Evolutionary conservation across 2,888 invertebrate genomes (phyloP).

Genomic region (Dendrolimus houi): DNA sequence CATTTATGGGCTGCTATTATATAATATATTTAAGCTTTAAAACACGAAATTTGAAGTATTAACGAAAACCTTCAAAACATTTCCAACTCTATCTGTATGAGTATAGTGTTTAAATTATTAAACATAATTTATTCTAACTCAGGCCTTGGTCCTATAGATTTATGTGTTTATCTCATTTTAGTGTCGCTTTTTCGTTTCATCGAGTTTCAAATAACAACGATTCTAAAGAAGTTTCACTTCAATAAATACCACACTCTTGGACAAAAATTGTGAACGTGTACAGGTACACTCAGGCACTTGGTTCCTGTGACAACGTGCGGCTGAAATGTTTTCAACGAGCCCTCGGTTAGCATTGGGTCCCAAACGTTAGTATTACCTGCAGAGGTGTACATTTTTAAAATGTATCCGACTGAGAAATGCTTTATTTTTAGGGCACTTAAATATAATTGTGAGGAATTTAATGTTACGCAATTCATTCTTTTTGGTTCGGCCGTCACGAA

Average conservation of each 20-base stretch:
- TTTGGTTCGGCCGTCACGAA: not conserved
- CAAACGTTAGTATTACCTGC: constrained; percentile 7
- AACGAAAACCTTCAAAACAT: too few relatives aligned
- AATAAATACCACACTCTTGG: constrained; percentile 35
- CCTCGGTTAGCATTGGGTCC: constrained; percentile 20
- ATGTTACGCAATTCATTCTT: constrained; percentile 9
- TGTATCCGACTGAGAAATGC: constrained; percentile 26
- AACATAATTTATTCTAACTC: too few relatives aligned
- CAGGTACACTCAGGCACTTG: constrained; percentile 14
- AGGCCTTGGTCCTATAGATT: too few relatives aligned
- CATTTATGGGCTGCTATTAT: too few relatives aligned
- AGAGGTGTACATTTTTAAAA: constrained; percentile 22
- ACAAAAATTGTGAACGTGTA: constrained; percentile 23
- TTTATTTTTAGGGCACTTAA: constrained; percentile 27
- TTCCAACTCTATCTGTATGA: too few relatives aligned
- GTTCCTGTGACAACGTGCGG: constrained; percentile 28
- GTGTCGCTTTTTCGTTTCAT: too few relatives aligned
- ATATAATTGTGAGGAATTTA: constrained; percentile 26
- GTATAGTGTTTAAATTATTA: too few relatives aligned
- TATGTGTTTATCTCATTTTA: too few relatives aligned
- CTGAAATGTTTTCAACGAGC: constrained; percentile 33
- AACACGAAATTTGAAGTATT: too few relatives aligned
- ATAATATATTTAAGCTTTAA: too few relatives aligned
- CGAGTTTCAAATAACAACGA: too few relatives aligned
- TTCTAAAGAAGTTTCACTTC: constrained; percentile 8